Evolutionary conservation across 2,797 vertebrate genomes (phyloP).

Genomic region (Alectoris magna): DNA sequence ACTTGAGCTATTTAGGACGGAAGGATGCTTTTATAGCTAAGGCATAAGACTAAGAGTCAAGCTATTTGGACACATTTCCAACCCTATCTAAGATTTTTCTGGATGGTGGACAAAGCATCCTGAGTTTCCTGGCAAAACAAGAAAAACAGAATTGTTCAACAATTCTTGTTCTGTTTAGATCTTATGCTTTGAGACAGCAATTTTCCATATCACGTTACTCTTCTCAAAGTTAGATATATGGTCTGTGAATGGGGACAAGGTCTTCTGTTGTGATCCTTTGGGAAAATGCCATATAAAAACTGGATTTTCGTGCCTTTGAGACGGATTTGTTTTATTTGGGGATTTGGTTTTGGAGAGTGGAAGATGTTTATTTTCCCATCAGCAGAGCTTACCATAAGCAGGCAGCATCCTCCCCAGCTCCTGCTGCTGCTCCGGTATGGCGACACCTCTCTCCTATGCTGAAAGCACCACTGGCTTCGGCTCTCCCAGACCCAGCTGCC

Average conservation of each 20-base stretch:
- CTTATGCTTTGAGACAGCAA: not conserved
- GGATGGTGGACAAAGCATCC: not conserved
- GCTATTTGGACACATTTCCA: slow-evolving; percentile 21
- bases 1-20: slow-evolving; percentile 12
- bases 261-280: not conserved
- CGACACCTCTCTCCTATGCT: not conserved
- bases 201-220: not conserved
- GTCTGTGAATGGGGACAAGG: not conserved
- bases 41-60: not conserved
- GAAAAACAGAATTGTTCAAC: not conserved
- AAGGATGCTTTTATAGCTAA: slow-evolving; percentile 5
- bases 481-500: not conserved
- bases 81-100: not conserved
- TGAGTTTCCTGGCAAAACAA: not conserved
- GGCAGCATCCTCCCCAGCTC: not conserved
- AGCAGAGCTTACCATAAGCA: not conserved
- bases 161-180: not conserved
- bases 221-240: not conserved
- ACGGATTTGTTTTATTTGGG: not conserved
- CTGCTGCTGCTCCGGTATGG: not conserved
- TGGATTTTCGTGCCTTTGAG: not conserved
- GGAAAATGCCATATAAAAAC: not conserved
- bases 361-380: not conserved
- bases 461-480: not conserved
- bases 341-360: not conserved